These are phyloP conservation scores for Buceros bicornis DNA, from an alignment of 2,797 vertebrate genomes.

Conservation along the genomic window DNA sequence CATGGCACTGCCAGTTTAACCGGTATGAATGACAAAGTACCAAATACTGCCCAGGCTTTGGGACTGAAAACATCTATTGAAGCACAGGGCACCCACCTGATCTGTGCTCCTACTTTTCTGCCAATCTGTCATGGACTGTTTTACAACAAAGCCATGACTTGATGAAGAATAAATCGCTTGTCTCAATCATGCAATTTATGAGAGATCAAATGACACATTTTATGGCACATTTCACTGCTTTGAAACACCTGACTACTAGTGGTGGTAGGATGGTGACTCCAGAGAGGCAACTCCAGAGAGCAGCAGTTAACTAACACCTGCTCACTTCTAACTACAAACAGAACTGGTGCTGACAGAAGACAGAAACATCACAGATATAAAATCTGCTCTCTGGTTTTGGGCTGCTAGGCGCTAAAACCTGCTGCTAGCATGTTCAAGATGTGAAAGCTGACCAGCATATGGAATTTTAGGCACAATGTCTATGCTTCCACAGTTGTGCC, in stretches of 20 bases:
- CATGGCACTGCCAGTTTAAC: not conserved
- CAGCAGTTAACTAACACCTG: not conserved
- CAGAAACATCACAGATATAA: not conserved
- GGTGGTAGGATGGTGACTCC: not conserved
- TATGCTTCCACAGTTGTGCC: not conserved
- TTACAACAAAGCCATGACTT: not conserved
- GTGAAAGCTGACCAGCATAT: not conserved
- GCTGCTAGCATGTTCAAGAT: not conserved
- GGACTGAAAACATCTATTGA: not conserved
- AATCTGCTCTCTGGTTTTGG: not conserved
- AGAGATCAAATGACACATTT: not conserved
- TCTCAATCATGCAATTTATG: not conserved
- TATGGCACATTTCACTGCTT: not conserved
- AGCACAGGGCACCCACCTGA: not conserved
- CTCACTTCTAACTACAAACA: not conserved
- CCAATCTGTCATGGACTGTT: not conserved
- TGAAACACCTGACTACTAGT: not conserved
- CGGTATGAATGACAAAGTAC: not conserved
- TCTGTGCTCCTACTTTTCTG: not conserved
- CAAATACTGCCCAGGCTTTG: not conserved
- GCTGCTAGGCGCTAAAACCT: not conserved
- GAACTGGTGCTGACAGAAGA: not conserved
- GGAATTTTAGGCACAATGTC: not conserved
- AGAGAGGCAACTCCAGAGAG: not conserved
- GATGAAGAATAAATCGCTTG: not conserved